These are phyloP conservation scores for Tauraco erythrolophus DNA, from an alignment of 2,113 vertebrate species.

Conservation along the genomic window DNA sequence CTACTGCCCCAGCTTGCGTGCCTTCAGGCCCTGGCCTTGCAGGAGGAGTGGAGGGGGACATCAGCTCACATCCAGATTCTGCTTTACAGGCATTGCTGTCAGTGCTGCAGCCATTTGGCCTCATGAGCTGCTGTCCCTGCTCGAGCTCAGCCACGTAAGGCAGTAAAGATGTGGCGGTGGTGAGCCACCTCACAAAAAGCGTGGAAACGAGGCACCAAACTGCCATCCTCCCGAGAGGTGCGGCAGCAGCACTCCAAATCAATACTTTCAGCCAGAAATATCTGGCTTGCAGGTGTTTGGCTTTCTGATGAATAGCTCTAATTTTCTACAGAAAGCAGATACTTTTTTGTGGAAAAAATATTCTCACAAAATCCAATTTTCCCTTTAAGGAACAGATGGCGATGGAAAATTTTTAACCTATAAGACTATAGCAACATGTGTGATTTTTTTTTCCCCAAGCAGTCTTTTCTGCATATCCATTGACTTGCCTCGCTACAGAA, in stretches of 20 bases:
- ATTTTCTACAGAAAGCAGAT: slow-evolving; percentile 30
- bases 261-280: slow-evolving; percentile 4
- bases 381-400: slow-evolving; percentile 14
- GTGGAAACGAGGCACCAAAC: not conserved
- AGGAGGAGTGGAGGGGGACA: not conserved
- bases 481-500: not conserved
- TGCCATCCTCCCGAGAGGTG: not conserved
- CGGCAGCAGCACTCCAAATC: not conserved
- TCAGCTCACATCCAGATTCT: not conserved
- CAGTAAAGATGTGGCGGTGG: not conserved
- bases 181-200: not conserved
- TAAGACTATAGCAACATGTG: not conserved
- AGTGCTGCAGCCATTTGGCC: not conserved
- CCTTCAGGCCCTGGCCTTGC: not conserved
- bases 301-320: slow-evolving; percentile 34
- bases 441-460: not conserved
- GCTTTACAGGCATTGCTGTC: not conserved
- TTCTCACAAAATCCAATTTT: slow-evolving; percentile 18
- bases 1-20: not conserved
- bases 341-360: not conserved
- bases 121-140: not conserved
- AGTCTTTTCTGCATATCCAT: not conserved
- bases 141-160: not conserved
- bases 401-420: not conserved
- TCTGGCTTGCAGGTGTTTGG: slow-evolving; percentile 40